Percentiles rank a stretch among this genome's conserved stretches.
These are phyloP conservation scores for Penaeus monodon DNA, from an alignment of 2,888 invertebrate genomes.

Conservation along the genomic window DNA sequence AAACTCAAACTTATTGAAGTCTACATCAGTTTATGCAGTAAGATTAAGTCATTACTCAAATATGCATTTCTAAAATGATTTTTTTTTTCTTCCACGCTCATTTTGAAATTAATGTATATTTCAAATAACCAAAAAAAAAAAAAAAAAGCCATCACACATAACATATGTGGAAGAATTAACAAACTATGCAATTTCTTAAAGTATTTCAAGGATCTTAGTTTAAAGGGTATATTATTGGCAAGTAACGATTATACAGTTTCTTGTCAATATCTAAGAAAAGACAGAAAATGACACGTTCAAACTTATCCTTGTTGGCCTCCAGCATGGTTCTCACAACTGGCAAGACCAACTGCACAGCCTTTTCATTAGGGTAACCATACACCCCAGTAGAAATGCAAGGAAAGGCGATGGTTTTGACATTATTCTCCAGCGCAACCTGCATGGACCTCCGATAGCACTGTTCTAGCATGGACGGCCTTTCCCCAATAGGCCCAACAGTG, in stretches of 20 bases:
- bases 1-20: too few relatives aligned
- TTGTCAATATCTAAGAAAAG: slow-evolving; percentile 80
- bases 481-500: slow-evolving; percentile 88
- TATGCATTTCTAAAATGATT: too few relatives aligned
- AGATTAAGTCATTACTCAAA: too few relatives aligned
- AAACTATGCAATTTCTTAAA: too few relatives aligned
- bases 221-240: slow-evolving; percentile 55
- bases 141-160: too few relatives aligned
- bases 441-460: slow-evolving; percentile 82
- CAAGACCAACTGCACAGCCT: slow-evolving; percentile 83
- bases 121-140: too few relatives aligned
- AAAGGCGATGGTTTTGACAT: slow-evolving; percentile 80
- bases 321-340: slow-evolving; percentile 78
- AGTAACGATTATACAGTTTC: slow-evolving; percentile 44
- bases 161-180: too few relatives aligned
- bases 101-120: too few relatives aligned
- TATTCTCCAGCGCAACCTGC: slow-evolving; percentile 73
- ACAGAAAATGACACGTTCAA: slow-evolving; percentile 85
- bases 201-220: too few relatives aligned
- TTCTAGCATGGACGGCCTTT: slow-evolving; percentile 76
- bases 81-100: too few relatives aligned
- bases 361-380: slow-evolving; percentile 85
- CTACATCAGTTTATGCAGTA: too few relatives aligned
- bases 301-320: slow-evolving; percentile 67
- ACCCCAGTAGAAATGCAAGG: slow-evolving; percentile 94